Base-by-base conservation (phyloP, 2,888 invertebrate species). In the Litoditis marina region DNA sequence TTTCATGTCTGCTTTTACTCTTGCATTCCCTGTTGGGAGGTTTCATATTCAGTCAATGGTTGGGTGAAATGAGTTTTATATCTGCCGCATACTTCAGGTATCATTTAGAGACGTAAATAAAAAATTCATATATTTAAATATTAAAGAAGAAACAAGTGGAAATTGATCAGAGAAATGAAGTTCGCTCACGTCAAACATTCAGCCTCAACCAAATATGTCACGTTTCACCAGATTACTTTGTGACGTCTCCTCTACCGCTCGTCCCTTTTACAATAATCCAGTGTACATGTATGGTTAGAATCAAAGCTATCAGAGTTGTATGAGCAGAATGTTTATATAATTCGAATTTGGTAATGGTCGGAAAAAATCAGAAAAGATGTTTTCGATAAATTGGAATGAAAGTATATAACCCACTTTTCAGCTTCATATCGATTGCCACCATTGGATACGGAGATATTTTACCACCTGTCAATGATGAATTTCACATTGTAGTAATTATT, bases 341-440 rank as follows among this genome's bases (percentile, higher is more conserved):
- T n/a, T n/a, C n/a, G n/a, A n/a, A n/a, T n/a, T n/a, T n/a, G n/a
- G n/a, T n/a, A n/a, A n/a, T n/a, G n/a, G n/a, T n/a, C n/a, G n/a
- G n/a, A n/a, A n/a, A n/a, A n/a, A n/a, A n/a, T n/a, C n/a, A n/a
- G n/a, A n/a, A n/a, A n/a, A n/a, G n/a, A n/a, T n/a, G n/a, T n/a
- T n/a, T n/a, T n/a, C n/a, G n/a, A n/a, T n/a, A n/a, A n/a, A n/a
- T n/a, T n/a, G n/a, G n/a, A n/a, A n/a, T n/a, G n/a, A n/a, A n/a
- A n/a, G n/a, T n/a, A n/a, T 39, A 49, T 49, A 49, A 16, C 49
- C 8, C 22, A n/a, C 27, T 31, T 53, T 73, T 50, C 52, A 79
- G 79, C 62, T 79, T 79, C 62, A 75, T 78, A 25, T 77, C 78
- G 25, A 75, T 78, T 52, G 69, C 79, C 8, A 79, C 79, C 0